Base-by-base conservation (phyloP, 2,797 vertebrate species). In the Melanotaenia maccullochi region DNA sequence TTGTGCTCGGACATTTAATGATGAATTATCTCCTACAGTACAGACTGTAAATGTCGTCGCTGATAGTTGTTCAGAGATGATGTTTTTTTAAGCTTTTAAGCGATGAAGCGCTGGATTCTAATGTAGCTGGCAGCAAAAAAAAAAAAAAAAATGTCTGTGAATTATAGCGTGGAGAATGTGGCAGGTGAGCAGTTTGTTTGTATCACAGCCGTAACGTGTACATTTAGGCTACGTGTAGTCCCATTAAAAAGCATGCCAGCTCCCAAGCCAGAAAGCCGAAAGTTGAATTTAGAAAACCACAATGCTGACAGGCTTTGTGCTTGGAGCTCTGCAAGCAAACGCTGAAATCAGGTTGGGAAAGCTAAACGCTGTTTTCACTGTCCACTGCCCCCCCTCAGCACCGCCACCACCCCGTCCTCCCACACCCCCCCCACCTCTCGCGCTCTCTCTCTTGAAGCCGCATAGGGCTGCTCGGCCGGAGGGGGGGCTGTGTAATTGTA, bases 401-500 rank as follows among this genome's bases (percentile, higher is more conserved):
- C 28, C 32, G 24, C 9, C 20, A 18, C 35, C 30, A 12, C 3
- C 42, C 44, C n/a, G 56, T 59, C 68, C 56, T 70, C 71, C 66
- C 65, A 58, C 38, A 16, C 3, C 18, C 18, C 14, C 42, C 5
- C 42, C 16, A 16, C 5, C 76, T 68, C 77, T 61, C 28, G 28
- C 28, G 28, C 60, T 47, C 76, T 74, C 79, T 75, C 79, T 83
- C 77, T 82, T 69, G 84, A 66, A 92, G 91, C 92, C 90, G 95
- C 93, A 87, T 88, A 93, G 92, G 75, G 92, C 90, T 92, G 91
- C 89, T 92, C 85, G 93, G 90, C 87, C 89, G 81, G 28, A 30
- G 28, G 81, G 84, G 85, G 80, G 86, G 84, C 90, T 92, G 92
- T 95, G 95, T 95, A 95, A 96, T 95, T 94, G 94, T 96, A 95